phyloP scores from a whole-genome alignment of 2,113 vertebrate species.

The Urocynchramus pylzowi region DNA sequence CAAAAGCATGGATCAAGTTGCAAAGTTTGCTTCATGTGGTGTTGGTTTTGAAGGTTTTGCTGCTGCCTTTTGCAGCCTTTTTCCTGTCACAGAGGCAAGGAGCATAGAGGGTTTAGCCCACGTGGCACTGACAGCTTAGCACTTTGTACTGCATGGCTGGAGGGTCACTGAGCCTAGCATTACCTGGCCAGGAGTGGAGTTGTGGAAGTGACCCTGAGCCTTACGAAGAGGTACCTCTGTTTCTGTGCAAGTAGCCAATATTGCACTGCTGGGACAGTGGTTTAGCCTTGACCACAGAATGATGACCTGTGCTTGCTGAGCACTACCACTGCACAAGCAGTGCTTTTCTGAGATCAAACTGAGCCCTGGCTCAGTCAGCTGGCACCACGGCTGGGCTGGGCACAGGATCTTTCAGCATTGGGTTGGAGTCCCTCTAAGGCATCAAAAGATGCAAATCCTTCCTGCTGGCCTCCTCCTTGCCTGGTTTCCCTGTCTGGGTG shows the following conservation, averaged over 20 bases:
- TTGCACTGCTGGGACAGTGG: background rate
- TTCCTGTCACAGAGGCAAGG: background rate
- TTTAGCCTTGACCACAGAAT: background rate
- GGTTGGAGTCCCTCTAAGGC: background rate
- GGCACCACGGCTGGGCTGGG: background rate
- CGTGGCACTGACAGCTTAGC: background rate
- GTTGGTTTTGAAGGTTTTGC: background rate
- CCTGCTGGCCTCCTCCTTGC: background rate
- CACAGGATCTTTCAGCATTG: accelerated
- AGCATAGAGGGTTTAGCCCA: background rate
- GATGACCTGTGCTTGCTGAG: background rate
- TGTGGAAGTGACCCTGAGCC: background rate
- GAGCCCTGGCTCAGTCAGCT: accelerated
- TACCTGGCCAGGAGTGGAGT: background rate
- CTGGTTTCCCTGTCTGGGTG: background rate
- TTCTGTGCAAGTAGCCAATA: background rate
- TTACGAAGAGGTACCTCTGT: background rate
- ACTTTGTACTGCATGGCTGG: background rate
- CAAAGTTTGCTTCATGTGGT: background rate
- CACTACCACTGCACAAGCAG: background rate
- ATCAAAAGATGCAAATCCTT: background rate
- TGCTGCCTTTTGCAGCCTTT: background rate
- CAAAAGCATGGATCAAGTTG: background rate
- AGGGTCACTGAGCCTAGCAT: background rate
- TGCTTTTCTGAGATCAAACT: background rate